Base-by-base conservation (phyloP, 2,113 vertebrate species). In the Albula goreensis region DNA sequence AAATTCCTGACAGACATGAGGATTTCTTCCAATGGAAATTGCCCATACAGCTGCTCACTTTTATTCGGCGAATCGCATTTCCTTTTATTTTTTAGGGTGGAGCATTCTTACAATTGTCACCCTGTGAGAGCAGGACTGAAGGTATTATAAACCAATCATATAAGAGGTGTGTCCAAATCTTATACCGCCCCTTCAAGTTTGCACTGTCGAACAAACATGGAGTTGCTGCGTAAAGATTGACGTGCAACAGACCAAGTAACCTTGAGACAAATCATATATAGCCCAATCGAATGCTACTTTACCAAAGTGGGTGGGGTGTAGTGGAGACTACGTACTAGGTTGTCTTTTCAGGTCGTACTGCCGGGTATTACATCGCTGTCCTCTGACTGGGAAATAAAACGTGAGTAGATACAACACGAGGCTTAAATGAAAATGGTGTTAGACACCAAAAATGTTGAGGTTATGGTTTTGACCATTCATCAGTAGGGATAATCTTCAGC, bases 341-440 rank as follows among this genome's bases (percentile, higher is more conserved):
- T 0, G 0, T 87, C 86, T 89, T 85, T 86, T 88, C 91, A 87
- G 78, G 74, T 85, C 80, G 88, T 88, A 82, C 70, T 48, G 66
- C 25, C 13, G 13, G 25, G 22, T 88, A 85, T 57, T 88, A 85
- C 31, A 81, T 87, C 89, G 93, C 93, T 90, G 70, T 74, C 91
- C 93, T 83, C 63, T 83, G 60, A 70, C 90, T 93, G 92, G 87
- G 91, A 87, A 87, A 77, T 41, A 89, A 92, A 93, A 91, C 93
- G 94, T 94, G 94, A 94, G 94, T 93, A 87, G 2, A 83, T 78
- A 56, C 49, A 86, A 88, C 31, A 17, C 50, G 79, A 22, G 1
- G 5, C 78, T 88, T 88, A 11, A 48, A 6, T 50, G 19, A 1
- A 63, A 57, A 82, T 22, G 4, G 22, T 74, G 5, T 31, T 25